These are phyloP conservation scores for Polymixis lichenea DNA, from an alignment of 2,888 invertebrate species.

Conservation along the genomic window DNA sequence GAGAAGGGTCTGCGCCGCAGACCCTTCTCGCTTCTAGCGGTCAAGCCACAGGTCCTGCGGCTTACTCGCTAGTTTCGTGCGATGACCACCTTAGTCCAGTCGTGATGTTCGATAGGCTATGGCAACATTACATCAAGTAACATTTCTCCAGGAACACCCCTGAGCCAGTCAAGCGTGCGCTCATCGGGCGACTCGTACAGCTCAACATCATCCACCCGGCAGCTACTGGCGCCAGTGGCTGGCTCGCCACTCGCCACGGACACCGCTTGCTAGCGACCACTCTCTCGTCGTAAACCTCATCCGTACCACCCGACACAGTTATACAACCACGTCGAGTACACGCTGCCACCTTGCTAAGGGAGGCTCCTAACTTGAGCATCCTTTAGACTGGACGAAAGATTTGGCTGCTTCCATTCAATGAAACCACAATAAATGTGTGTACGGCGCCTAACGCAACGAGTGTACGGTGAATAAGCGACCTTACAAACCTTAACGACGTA, in stretches of 20 bases:
- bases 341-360: constrained; percentile 50
- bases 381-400: background rate
- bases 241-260: constrained; percentile 71
- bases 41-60: too few species aligned
- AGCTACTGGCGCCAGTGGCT: constrained; percentile 88
- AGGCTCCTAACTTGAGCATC: constrained; percentile 1
- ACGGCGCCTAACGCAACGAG: constrained; percentile 7
- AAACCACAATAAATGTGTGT: constrained; percentile 4
- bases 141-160: constrained; percentile 91
- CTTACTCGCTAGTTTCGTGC: background rate
- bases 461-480: constrained; percentile 28
- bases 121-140: background rate
- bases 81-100: background rate
- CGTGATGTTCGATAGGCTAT: background rate
- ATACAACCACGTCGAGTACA: constrained; percentile 43
- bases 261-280: constrained; percentile 73
- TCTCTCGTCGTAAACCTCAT: constrained; percentile 64
- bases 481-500: constrained; percentile 23
- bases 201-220: constrained; percentile 94
- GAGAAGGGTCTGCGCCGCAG: too few species aligned
- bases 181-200: constrained; percentile 96
- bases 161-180: constrained; percentile 92
- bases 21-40: too few species aligned
- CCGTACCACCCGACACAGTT: constrained; percentile 36
- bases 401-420: background rate